Percentiles rank a stretch among this genome's conserved stretches.
Evolutionary conservation across 2,797 vertebrate species (phyloP).

Genomic region (Alectoris magna): DNA sequence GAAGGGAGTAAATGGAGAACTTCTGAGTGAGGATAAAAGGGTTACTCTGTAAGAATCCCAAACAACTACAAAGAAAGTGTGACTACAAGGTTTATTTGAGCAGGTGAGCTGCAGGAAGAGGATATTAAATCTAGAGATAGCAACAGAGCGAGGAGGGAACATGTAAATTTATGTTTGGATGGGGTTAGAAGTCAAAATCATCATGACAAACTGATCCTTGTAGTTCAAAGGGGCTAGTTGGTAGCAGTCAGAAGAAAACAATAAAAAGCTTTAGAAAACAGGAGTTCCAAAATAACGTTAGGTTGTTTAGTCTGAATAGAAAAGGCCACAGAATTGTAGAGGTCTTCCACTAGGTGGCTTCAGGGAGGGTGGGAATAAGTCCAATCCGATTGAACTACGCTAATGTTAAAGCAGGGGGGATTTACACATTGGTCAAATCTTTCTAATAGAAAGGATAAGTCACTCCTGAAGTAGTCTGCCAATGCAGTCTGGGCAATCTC

Average conservation of each 20-base stretch:
- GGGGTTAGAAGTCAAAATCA: not conserved
- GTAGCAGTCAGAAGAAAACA: not conserved
- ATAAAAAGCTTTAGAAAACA: not conserved
- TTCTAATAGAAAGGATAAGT: not conserved
- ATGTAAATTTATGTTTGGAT: not conserved
- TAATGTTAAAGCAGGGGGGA: not conserved
- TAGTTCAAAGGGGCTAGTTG: not conserved
- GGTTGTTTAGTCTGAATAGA: not conserved
- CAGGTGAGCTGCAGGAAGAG: not conserved
- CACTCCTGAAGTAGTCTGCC: not conserved
- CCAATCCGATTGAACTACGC: not conserved
- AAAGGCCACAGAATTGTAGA: not conserved
- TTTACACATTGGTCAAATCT: not conserved
- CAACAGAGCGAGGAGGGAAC: not conserved
- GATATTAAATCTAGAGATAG: not conserved
- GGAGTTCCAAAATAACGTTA: not conserved
- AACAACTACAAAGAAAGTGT: not conserved
- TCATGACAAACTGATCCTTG: not conserved
- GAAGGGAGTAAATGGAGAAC: not conserved
- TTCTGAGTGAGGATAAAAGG: not conserved
- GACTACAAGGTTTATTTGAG: not conserved
- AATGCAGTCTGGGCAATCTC: not conserved
- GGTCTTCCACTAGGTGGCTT: not conserved
- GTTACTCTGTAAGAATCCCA: not conserved
- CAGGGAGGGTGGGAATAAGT: not conserved